Evolutionary conservation across 2,888 invertebrate genomes (phyloP), one percentile per base, ranked within the genome.

Genomic region (Calameuta filiformis): DNA sequence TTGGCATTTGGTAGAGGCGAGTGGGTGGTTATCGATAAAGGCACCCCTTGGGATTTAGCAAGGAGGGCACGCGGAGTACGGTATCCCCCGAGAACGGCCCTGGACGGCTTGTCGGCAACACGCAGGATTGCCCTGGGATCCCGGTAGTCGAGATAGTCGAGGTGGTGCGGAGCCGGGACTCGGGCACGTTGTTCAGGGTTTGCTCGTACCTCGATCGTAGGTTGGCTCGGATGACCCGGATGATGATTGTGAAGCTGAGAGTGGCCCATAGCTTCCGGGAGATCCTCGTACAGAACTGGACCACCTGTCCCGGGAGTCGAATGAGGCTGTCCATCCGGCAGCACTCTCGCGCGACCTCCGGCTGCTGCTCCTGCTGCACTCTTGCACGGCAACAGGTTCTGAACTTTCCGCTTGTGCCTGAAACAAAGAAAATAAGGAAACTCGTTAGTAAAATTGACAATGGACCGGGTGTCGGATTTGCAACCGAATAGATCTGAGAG

Each of bases 321-420:
- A 88, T 82, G 90, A 92, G 94, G 73, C 90, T 93, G 12, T 92
- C 93, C 89, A 75, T 90, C 90, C 30, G 88, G 81, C 75, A 89
- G 79, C 35, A 86, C 85, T 35, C 89, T 84, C 31, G 83, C 84
- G 3, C 89, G 93, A 35, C 93, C 94, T 79, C 90, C 89, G 79
- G 92, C 83, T 30, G 92, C 92, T 40, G 90, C 93, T 92, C 81
- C 92, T 90, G 12, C 93, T 92, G 87, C 93, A 89, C 96, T 95
- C 92, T 97, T 97, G 91, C 96, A 96, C 74, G 96, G 96, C 88
- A 96, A 93, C 81, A 97, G 94, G 89, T 96, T 96, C 90, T 96
- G 96, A 89, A 96, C 96, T 95, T 96, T 96, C 92, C 96, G 94
- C 92, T 96, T 96, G 92, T 96, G 96, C 92, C 97, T 97, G 94